A percentile compares a stretch with the other conserved stretches of the same genome.
Conservation (phyloP, 2,797 vertebrate genomes). For the Rhinatrema bivittatum region DNA sequence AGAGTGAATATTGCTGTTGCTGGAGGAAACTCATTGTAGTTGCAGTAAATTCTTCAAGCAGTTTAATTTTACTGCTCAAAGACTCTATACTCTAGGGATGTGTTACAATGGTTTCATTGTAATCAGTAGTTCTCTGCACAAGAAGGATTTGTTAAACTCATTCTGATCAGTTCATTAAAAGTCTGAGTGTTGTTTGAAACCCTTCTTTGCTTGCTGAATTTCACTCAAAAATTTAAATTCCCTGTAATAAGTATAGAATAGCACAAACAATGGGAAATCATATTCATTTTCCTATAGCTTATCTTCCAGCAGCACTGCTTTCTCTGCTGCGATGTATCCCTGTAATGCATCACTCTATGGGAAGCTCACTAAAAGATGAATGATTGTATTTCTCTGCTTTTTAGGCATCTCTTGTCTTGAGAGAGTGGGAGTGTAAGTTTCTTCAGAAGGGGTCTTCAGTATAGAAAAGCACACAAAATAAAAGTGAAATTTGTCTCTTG, state of each 20-base stretch:
- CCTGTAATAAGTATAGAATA: conserved; percentile 1
- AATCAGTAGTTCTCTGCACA: conserved; percentile 14
- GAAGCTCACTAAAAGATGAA: not conserved
- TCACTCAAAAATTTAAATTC: conserved; percentile 25
- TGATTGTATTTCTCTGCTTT: not conserved
- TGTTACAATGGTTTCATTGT: conserved; percentile 20
- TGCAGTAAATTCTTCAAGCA: conserved; percentile 5
- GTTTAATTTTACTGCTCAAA: conserved; percentile 27
- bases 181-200: conserved; percentile 21
- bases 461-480: not conserved
- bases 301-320: conserved; percentile 1
- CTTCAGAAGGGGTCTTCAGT: not conserved
- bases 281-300: not conserved
- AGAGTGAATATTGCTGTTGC: not conserved
- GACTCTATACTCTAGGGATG: conserved; percentile 7
- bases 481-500: not conserved
- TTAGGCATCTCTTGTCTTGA: not conserved
- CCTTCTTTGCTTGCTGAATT: conserved; percentile 18
- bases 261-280: conserved; percentile 1
- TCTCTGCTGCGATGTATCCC: not conserved
- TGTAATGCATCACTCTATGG: not conserved
- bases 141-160: conserved; percentile 28
- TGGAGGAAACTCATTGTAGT: conserved; percentile 14
- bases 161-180: conserved; percentile 36
- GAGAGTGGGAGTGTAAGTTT: not conserved